Base-by-base conservation (phyloP, 2,797 vertebrate species). In the Distichodus sexfasciatus region DNA sequence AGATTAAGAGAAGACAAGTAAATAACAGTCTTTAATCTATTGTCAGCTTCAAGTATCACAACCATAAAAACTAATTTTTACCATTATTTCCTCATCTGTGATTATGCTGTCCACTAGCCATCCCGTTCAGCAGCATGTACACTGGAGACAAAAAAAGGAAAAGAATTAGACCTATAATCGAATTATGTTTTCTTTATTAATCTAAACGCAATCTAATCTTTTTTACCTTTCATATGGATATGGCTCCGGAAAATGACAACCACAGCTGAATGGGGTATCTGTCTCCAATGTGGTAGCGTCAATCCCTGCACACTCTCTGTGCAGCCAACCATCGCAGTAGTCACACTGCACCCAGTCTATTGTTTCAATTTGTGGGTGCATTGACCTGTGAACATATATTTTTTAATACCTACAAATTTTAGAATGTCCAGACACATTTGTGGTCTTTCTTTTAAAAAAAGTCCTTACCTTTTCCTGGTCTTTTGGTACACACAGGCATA, bases 321-420 rank as follows among this genome's bases (percentile, higher is more conserved):
- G 41, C 7, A 44, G 2, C 41, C 41, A 44, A 4, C 41, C 41
- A 44, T 44, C 41, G 17, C 41, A 44, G n/a, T 15, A 44, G n/a
- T 44, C 41, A 43, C 35, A 54, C 35, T 66, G 62, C 23, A 66
- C 19, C 36, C 48, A 66, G 6, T 65, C 2, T 3, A 65, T 12
- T 11, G 47, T 31, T 6, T 54, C 43, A 1, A 31, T 26, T 17
- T 66, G 14, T 28, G 47, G 24, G 19, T 66, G 63, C 63, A 54
- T 41, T 26, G 26, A 40, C 33, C 63, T 66, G 48, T 38, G 41
- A 8, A 65, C 19, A n/a, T 15, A 14, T 8, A 59, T 33, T 3
- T 36, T 21, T 12, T 60, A 10, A n/a, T n/a, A n/a, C n/a, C n/a
- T n/a, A n/a, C n/a, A n/a, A n/a, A n/a, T n/a, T n/a, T n/a, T n/a